Conservation (phyloP, 2,113 vertebrate species). For the Pteropus alecto region DNA sequence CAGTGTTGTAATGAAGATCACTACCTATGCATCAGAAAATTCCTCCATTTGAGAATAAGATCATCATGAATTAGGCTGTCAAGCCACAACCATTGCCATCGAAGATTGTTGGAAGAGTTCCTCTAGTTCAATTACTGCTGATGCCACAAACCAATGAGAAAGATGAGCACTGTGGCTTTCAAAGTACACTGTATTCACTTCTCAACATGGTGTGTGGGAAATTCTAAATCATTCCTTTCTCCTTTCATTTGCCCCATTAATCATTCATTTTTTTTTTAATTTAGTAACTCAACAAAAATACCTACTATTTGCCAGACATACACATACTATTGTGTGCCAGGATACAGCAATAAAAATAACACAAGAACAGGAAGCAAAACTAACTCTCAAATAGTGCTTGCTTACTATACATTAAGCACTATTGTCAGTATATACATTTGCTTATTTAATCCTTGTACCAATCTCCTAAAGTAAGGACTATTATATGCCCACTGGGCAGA, state of each 20-base stretch:
- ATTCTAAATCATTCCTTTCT: background rate
- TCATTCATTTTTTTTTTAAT: background rate
- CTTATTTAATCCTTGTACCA: conserved; percentile 9
- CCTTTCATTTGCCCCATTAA: background rate
- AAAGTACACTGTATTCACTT: background rate
- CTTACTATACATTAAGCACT: background rate
- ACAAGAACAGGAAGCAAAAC: background rate
- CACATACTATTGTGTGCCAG: background rate
- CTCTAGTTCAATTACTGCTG: background rate
- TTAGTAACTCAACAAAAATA: conserved; percentile 21
- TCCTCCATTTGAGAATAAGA: background rate
- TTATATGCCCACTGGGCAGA: background rate
- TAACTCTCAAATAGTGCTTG: background rate
- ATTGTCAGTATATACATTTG: background rate
- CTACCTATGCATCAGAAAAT: background rate
- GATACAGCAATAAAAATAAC: background rate
- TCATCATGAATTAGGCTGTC: background rate
- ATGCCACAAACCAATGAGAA: background rate
- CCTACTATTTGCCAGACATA: background rate
- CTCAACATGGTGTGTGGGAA: background rate
- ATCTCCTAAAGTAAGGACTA: background rate
- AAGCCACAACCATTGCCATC: background rate
- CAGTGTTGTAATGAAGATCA: background rate
- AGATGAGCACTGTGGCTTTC: background rate
- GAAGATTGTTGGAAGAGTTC: background rate